Evolutionary conservation across 1,140 invertebrate species (phyloP), one percentile per base, ranked within the genome.

Genomic region (Drosophila tsacasi): DNA sequence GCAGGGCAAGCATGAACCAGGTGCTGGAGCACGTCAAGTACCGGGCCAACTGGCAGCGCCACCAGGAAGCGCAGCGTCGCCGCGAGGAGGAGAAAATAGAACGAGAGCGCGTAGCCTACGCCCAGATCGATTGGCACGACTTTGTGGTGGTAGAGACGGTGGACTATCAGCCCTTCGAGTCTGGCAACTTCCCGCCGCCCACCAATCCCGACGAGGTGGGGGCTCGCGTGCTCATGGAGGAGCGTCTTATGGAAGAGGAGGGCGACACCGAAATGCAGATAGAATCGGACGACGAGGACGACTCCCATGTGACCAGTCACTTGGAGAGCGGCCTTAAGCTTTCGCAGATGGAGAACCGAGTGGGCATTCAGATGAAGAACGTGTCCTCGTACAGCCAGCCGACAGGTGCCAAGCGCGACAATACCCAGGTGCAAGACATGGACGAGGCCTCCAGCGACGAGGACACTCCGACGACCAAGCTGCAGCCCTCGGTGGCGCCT

Each of bases 121-220:
- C 98, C 5, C 97, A 98, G 87, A 99, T 99, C 79, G 99, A 99
- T 93, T 99, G 99, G 99, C 99, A 99, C 92, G 99, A 99, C 94
- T 99, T 99, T 94, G 99, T 99, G 3, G 98, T 99, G 1, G 99
- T 99, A 0, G 99, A 99, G 93, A 99, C 99, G 0, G 99, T 99
- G 0, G 99, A 99, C 93, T 99, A 99, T 93, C 98, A 99, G 80
- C 97, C 97, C 1, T 98, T 98, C 87, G 99, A 99, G 94, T 96
- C 97, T 13, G 98, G 98, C 27, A 97, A 97, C 92, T 98, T 99
- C 89, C 99, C 98, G 21, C 97, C 98, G 9, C 99, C 99, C 0
- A 99, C 99, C 0, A 99, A 97, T 32, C 98, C 99, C 0, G 97
- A 98, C 77, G 98, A 99, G 94, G 99, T 99, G 3, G 99, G 99